These are phyloP conservation scores for Agapornis roseicollis DNA, from an alignment of 2,113 vertebrate genomes.

Conservation along the genomic window DNA sequence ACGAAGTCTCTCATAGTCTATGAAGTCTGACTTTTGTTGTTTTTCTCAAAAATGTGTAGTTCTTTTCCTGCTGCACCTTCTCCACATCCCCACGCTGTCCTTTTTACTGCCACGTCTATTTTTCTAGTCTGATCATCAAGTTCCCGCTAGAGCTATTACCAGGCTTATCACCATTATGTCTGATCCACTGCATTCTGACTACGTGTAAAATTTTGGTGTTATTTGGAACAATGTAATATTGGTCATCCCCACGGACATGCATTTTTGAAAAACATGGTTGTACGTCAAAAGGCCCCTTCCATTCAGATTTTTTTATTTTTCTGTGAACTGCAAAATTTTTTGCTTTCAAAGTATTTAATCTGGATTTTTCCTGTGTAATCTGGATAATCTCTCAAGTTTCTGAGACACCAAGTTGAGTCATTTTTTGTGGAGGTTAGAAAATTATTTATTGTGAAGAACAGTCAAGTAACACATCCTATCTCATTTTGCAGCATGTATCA, in stretches of 20 bases:
- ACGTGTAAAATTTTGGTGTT: background rate
- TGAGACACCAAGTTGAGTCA: background rate
- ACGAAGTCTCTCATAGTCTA: conserved; percentile 80
- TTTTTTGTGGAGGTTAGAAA: background rate
- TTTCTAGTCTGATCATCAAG: background rate
- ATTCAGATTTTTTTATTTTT: background rate
- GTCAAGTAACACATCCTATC: background rate
- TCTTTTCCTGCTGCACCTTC: conserved; percentile 6
- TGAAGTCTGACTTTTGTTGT: conserved; percentile 64
- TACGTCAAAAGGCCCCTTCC: background rate
- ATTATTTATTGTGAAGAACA: background rate
- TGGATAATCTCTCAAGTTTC: background rate
- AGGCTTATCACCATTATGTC: background rate
- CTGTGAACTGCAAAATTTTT: background rate
- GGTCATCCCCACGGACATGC: conserved; percentile 36
- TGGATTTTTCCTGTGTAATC: background rate
- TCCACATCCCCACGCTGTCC: background rate
- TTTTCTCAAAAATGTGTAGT: conserved; percentile 70
- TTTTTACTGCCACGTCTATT: background rate
- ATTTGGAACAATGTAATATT: conserved; percentile 19
- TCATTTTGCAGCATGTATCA: background rate
- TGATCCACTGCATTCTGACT: background rate
- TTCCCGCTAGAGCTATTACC: background rate
- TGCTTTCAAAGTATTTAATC: background rate
- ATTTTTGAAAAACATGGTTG: background rate